Evolutionary conservation across 1,140 invertebrate genomes (phyloP), one percentile per base, ranked within the genome.

Genomic region (Drosophila kepulauana): DNA sequence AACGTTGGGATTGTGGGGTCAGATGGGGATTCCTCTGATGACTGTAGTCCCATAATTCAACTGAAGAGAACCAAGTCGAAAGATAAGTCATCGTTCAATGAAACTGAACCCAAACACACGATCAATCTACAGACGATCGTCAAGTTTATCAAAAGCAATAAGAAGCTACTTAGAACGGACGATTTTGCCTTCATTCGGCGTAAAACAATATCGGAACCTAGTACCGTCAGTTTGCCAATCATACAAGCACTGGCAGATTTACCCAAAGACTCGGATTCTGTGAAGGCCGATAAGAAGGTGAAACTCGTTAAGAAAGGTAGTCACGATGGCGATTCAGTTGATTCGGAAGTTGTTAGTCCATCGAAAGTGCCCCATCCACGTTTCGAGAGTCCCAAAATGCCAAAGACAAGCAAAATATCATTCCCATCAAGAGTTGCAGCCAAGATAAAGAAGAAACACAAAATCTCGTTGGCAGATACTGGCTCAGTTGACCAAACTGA

Each of bases 351-450:
- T 75, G 38, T 51, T 72, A 58, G 56, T 15, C 38, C 56, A 58
- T 25, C 33, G 49, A 41, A 28, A 43, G 20, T 25, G 4, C 28
- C 25, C 28, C 38, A 20, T 45, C 41, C 5, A 45, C 41, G 51
- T 30, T 30, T 66, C 4, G 35, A 56, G 1, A 51, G 35, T 16
- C 59, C 46, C 11, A 63, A 63, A 38, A 7, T 28, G 6, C 20
- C 30, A 15, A 72, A 64, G 7, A 52, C 33, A 15, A 52, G 20
- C 30, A 82, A 82, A 67, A 13, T 75, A 74, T 68, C 79, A 74
- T 85, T 80, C 68, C 78, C 80, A n/a, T 86, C 82, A 30, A 78
- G 82, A 82, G 78, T 86, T 49, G 82, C 82, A 28, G 82, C 82
- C 45, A 86, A 86, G 75, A 82, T 86, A 30, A 79, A 72, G 41